A percentile compares a stretch with the other conserved stretches of the same genome.
phyloP scores from a whole-genome alignment of 2,797 vertebrate species.

The Lepidocolaptes lacrymiger region DNA sequence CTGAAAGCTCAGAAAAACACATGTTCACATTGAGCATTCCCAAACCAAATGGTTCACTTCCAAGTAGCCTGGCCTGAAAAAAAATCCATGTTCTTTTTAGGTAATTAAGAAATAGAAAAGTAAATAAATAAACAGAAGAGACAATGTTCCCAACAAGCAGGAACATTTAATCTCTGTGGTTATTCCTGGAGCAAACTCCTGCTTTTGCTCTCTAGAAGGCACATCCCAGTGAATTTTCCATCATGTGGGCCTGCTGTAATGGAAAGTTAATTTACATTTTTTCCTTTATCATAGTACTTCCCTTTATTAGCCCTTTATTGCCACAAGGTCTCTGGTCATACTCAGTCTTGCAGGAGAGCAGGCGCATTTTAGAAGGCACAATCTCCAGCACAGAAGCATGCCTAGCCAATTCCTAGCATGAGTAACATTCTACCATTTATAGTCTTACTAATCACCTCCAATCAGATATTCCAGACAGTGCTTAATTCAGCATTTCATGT shows the following conservation, averaged over 20 bases:
- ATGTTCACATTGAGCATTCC: not conserved
- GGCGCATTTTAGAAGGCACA: not conserved
- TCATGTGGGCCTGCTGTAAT: not conserved
- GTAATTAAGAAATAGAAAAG: not conserved
- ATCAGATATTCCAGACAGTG: not conserved
- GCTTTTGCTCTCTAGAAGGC: not conserved
- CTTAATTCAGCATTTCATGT: not conserved
- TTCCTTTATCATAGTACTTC: conserved; percentile 9
- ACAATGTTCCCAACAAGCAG: conserved; percentile 7
- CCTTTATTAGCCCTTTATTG: not conserved
- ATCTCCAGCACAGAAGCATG: not conserved
- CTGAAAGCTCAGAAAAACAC: not conserved
- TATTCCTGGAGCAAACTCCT: conserved; percentile 38
- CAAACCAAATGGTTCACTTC: conserved; percentile 8
- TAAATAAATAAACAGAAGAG: conserved; percentile 44
- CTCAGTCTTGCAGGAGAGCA: not conserved
- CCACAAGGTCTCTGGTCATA: not conserved
- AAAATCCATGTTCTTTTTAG: not conserved
- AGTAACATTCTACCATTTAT: not conserved
- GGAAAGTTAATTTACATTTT: conserved; percentile 9
- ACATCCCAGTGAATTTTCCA: conserved; percentile 26
- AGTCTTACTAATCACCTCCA: not conserved
- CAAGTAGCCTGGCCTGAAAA: not conserved
- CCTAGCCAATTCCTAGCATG: not conserved
- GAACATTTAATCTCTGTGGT: conserved; percentile 39